A percentile compares a stretch with the other conserved stretches of the same genome.
phyloP scores from a whole-genome alignment of 2,113 vertebrate species.

The Porphyrio hochstetteri region DNA sequence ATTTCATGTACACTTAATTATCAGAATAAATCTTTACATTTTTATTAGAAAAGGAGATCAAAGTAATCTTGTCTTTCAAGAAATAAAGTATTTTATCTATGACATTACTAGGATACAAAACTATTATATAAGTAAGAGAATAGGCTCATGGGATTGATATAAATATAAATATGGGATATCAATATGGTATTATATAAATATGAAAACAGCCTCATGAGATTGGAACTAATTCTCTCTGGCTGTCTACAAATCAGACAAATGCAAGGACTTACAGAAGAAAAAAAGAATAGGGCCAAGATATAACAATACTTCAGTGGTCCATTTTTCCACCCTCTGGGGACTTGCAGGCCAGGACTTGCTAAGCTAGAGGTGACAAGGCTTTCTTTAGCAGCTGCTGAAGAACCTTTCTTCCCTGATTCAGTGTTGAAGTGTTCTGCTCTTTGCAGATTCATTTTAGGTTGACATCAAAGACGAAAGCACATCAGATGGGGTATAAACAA shows the following conservation, averaged over 20 bases:
- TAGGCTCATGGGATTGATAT: neutral
- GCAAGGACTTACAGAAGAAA: neutral
- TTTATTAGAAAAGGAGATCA: neutral
- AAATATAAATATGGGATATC: too few relatives aligned
- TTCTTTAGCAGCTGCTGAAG: neutral
- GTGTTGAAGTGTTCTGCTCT: neutral
- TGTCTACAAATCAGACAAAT: neutral
- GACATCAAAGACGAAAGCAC: neutral
- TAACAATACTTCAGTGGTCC: neutral
- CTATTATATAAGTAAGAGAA: neutral
- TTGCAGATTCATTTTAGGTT: neutral
- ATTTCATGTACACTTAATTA: neutral
- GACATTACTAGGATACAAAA: neutral
- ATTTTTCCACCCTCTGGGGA: neutral
- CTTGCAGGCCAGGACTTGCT: neutral
- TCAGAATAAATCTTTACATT: neutral
- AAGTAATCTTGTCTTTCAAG: neutral
- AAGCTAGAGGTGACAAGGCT: neutral
- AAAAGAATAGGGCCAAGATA: neutral
- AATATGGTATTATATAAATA: neutral
- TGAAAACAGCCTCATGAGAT: neutral
- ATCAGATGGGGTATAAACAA: neutral
- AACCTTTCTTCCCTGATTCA: neutral
- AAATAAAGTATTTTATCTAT: neutral
- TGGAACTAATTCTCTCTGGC: neutral